Evolutionary conservation across 2,888 invertebrate genomes (phyloP).

Genomic region (Nymphalis polychloros): DNA sequence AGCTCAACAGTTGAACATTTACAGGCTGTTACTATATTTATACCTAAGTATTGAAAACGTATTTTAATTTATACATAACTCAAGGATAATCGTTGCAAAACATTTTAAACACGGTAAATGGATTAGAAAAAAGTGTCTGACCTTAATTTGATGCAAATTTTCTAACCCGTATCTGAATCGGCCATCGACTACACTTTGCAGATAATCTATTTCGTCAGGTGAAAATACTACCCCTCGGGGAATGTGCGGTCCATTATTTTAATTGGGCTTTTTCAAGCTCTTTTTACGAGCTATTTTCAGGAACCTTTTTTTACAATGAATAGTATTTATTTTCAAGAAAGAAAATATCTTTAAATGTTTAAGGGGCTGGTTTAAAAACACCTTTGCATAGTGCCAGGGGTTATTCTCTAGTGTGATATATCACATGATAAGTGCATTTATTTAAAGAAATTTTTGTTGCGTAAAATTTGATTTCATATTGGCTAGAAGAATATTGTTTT

Average conservation of each 20-base stretch:
- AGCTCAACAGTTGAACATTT: background rate
- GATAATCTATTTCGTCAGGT: conserved; percentile 26
- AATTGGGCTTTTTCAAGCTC: conserved; percentile 21
- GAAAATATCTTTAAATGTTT: background rate
- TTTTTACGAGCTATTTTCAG: conserved; percentile 7
- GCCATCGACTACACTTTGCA: conserved; percentile 18
- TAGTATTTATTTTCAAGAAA: background rate
- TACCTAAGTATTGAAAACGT: background rate
- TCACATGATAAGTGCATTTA: no score
- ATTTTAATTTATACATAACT: background rate
- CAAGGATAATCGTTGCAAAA: background rate
- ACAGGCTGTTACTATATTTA: background rate
- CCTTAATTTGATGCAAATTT: conserved; percentile 44
- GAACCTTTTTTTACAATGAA: background rate
- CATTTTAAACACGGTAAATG: conserved; percentile 27
- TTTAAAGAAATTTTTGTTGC: no score
- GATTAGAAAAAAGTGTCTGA: conserved; percentile 43
- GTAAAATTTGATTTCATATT: no score
- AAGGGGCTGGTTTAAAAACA: no score
- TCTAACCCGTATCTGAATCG: conserved; percentile 27
- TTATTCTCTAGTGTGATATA: no score
- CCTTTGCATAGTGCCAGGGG: no score
- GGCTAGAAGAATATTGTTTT: no score
- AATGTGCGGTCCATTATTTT: conserved; percentile 23
- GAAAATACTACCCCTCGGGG: conserved; percentile 24